Base-by-base conservation (phyloP, 1,140 invertebrate species). In the Danaus plexippus region DNA sequence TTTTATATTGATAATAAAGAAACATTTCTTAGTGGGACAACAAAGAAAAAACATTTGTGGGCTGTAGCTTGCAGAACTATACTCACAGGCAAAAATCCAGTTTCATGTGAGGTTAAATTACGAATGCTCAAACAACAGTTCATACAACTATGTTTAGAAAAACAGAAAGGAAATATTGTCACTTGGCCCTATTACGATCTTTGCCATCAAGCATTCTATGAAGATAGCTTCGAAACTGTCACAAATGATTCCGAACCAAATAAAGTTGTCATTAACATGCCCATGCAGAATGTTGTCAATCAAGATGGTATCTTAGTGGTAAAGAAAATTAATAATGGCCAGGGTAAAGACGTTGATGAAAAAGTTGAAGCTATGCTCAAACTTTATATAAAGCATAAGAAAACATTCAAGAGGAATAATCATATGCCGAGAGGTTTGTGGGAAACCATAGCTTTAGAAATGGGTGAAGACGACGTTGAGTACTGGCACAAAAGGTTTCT, bases 401-500 rank as follows among this genome's bases (percentile, higher is more conserved):
- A 69, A 46, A 68, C 60, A 10, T 71, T 72, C 46, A 66, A 60
- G 54, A 61, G 57, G 46, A 75, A 75, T 47, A 72, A 71, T 54
- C 68, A 70, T 44, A 68, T 69, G 15, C 64, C 71, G 42, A 73
- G 67, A 61, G 64, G 59, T 43, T 47, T 87, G 9, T 87, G 84
- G 84, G 75, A 82, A 9, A 69, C 64, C 8, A 85, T 87, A 52
- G 76, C 78, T 11, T 46, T 70, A 32, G 75, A 85, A 57, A 52
- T 87, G 47, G 80, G 77, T 0, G 66, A 74, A 54, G 71, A 81
- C 42, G 69, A 78, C 54, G 67, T 66, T 10, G 77, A 80, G 8
- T 85, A 82, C 60, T 87, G 80, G 84, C 75, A 84, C n/a, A 84
- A 73, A 63, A 65, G 81, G 9, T 87, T 85, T 43, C 60, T 82